Conservation (phyloP, 2,113 vertebrate species). For the Cyphotilapia sp. region DNA sequence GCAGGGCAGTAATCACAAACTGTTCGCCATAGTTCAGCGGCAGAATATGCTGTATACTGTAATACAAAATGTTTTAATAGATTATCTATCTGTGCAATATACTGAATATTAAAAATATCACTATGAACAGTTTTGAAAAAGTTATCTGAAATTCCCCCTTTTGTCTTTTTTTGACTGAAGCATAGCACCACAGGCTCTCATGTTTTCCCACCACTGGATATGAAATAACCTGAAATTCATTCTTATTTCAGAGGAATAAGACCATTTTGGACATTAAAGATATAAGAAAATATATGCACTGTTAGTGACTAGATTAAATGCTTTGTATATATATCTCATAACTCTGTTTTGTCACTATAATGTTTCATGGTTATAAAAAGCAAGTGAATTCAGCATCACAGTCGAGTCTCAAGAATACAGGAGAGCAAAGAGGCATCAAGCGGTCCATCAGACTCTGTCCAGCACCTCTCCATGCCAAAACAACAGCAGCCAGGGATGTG, state of each 20-base stretch:
- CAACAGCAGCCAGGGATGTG: slow-evolving; percentile 26
- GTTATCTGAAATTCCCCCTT: slow-evolving; percentile 77
- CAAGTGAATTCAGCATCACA: slow-evolving; percentile 63
- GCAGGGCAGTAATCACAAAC: slow-evolving; percentile 41
- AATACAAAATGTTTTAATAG: slow-evolving; percentile 60
- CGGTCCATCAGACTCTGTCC: slow-evolving; percentile 47
- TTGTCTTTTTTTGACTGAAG: slow-evolving; percentile 78
- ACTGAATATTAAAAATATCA: slow-evolving; percentile 81
- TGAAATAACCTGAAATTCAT: slow-evolving; percentile 83
- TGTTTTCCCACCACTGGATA: slow-evolving; percentile 80
- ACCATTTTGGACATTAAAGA: slow-evolving; percentile 85
- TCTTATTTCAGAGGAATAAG: slow-evolving; percentile 86
- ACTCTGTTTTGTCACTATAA: slow-evolving; percentile 44
- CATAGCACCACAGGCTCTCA: slow-evolving; percentile 93
- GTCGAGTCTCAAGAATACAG: slow-evolving; percentile 60
- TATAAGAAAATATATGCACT: slow-evolving; percentile 76
- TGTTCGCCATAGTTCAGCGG: slow-evolving; percentile 49
- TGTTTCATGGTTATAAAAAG: slow-evolving; percentile 51
- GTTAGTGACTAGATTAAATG: slow-evolving; percentile 74
- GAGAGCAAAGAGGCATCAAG: slow-evolving; percentile 46
- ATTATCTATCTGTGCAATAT: slow-evolving; percentile 79
- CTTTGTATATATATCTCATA: slow-evolving; percentile 54
- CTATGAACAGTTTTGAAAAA: slow-evolving; percentile 81
- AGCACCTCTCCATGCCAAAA: slow-evolving; percentile 24
- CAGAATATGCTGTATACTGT: slow-evolving; percentile 48